Evolutionary conservation across 2,888 invertebrate genomes (phyloP).

Genomic region (Caenorhabditis parvicauda): DNA sequence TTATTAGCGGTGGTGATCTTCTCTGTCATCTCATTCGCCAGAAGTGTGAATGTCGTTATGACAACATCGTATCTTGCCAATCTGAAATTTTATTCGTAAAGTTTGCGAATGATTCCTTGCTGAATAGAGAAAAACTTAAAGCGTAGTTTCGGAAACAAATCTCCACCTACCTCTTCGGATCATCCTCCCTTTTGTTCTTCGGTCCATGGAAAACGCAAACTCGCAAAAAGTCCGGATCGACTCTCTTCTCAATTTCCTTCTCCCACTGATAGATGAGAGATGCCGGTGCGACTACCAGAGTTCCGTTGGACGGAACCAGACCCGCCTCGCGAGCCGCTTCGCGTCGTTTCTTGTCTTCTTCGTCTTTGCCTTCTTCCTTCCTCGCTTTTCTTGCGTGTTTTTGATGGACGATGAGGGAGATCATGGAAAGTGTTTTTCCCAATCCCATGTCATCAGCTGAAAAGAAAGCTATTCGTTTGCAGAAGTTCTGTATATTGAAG

Average conservation of each 20-base stretch:
- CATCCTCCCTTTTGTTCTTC: slow-evolving; percentile 64
- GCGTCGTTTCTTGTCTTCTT: slow-evolving; percentile 22
- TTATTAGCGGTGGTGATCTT: slow-evolving; percentile 24
- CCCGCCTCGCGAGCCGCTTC: slow-evolving; percentile 19
- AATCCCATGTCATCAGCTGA: slow-evolving; percentile 68
- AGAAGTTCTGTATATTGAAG: no score
- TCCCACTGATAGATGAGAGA: slow-evolving; percentile 88
- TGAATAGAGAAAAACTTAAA: slow-evolving; percentile 5
- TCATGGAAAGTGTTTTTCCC: slow-evolving; percentile 67
- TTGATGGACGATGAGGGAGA: slow-evolving; percentile 65
- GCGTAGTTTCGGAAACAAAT: background rate
- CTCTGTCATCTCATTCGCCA: slow-evolving; percentile 63
- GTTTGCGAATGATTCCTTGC: no score
- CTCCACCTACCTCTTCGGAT: slow-evolving; percentile 24
- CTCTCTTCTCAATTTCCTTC: slow-evolving; percentile 69
- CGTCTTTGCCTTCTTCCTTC: slow-evolving; percentile 26
- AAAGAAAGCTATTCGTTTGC: slow-evolving; percentile 5
- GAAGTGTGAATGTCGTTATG: slow-evolving; percentile 82
- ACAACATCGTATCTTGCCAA: slow-evolving; percentile 73
- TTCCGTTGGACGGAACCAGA: slow-evolving; percentile 61
- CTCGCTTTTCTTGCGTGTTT: slow-evolving; percentile 42
- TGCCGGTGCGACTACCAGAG: slow-evolving; percentile 86
- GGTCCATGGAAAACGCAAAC: slow-evolving; percentile 80
- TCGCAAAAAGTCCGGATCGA: slow-evolving; percentile 69
- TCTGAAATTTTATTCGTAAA: slow-evolving; percentile 10